Percentiles rank a stretch among this genome's conserved stretches.
Conservation (phyloP, 2,888 invertebrate species). For the Idaea straminata region DNA sequence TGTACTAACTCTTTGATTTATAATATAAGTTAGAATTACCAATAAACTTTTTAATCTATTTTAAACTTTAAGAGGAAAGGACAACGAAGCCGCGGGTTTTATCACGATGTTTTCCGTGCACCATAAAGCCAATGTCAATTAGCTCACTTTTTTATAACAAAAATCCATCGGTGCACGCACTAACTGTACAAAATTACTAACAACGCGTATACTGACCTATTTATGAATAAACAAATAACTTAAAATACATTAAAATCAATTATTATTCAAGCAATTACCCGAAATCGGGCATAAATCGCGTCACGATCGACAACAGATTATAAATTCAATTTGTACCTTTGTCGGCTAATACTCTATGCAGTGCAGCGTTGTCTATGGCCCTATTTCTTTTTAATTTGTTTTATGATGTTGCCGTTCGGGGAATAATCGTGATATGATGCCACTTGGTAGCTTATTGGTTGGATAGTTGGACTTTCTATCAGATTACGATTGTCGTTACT, state of each 20-base stretch:
- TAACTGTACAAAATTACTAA: too few relatives aligned
- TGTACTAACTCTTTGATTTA: too few relatives aligned
- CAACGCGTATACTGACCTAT: too few relatives aligned
- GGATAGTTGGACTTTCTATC: background rate
- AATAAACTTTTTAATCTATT: too few relatives aligned
- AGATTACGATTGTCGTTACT: background rate
- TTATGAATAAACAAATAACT: background rate
- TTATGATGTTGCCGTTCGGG: constrained; percentile 58
- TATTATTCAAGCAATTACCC: constrained; percentile 22
- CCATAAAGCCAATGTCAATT: too few relatives aligned
- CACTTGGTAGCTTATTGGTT: constrained; percentile 13
- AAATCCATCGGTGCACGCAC: too few relatives aligned
- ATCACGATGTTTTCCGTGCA: too few relatives aligned
- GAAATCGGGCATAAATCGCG: constrained; percentile 35
- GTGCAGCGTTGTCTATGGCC: constrained; percentile 51
- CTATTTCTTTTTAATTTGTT: constrained; percentile 72
- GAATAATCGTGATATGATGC: constrained; percentile 43
- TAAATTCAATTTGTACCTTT: constrained; percentile 50
- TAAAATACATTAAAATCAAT: constrained; percentile 20
- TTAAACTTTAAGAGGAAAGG: too few relatives aligned
- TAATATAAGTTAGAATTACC: too few relatives aligned
- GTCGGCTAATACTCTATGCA: constrained; percentile 49
- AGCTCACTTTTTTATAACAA: too few relatives aligned
- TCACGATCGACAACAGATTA: constrained; percentile 49
- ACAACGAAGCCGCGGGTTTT: too few relatives aligned